Base-by-base conservation (phyloP, 1,140 invertebrate species). In the Tetraneura akinire region DNA sequence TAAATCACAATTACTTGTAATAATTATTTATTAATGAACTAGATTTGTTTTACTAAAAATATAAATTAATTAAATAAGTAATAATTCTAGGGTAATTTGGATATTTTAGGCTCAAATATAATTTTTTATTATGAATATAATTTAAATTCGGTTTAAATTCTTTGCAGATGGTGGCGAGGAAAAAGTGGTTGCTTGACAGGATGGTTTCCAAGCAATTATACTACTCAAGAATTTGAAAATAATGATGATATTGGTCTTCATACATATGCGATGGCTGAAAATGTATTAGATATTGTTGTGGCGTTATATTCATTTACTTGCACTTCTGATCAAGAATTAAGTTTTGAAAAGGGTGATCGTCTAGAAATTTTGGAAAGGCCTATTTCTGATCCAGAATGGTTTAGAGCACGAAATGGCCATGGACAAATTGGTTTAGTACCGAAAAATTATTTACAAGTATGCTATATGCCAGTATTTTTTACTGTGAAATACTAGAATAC, bases 171-270 rank as follows among this genome's bases (percentile, higher is more conserved):
- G 98, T 99, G 97, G 97, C 91, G 96, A 84, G 98, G 97, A 42
- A 94, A 96, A 87, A 94, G 91, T 86, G 91, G 89, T 85, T 92
- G 88, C 84, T 90, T 88, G 83, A 91, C 91, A 82, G 97, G 97
- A 81, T 92, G 97, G 98, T 99, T 99, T 87, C 98, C 97, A 23
- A 97, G 95, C 53, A 99, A 99, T 88, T 99, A 99, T 87, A 96
- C 96, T 66, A 94, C 96, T 85, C 94, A 98, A 86, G 95, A 97
- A 85, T 90, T 92, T 83, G 87, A 90, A 80, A 57, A 55, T 42
- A 78, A 78, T 62, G 53, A 89, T 51, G 93, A 95, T 83, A 93
- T 94, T 83, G 92, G 92, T 32, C 89, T 94, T 42, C 93, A 97
- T 85, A 95, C 95, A 64, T 94, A 96, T 86, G 92, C 95, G 66